Percentiles rank a stretch among this genome's conserved stretches.
These are phyloP conservation scores for Phoxinus phoxinus DNA, from an alignment of 2,113 vertebrate species.

Conservation along the genomic window DNA sequence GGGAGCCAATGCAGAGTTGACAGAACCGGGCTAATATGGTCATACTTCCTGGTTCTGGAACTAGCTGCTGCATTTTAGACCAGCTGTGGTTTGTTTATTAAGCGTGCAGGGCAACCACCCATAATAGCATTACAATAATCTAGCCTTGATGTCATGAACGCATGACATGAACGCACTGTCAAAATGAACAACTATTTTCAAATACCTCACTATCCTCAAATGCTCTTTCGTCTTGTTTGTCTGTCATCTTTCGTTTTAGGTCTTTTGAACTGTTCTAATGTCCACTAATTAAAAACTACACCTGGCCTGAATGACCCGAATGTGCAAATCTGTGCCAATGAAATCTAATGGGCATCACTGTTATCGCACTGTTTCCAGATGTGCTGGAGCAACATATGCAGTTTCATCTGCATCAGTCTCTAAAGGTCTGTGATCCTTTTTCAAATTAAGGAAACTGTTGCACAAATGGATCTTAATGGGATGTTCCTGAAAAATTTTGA, in stretches of 20 bases:
- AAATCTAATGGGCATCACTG: neutral
- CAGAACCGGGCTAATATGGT: no score
- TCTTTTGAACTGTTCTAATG: neutral
- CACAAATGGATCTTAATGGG: slow-evolving; percentile 38
- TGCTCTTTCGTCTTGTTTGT: neutral
- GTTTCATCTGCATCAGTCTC: neutral
- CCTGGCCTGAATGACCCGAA: slow-evolving; percentile 16
- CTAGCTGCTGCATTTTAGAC: no score
- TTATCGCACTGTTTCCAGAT: slow-evolving; percentile 47
- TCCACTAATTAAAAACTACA: slow-evolving; percentile 42
- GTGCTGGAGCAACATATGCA: neutral
- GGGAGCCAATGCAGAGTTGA: no score
- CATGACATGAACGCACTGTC: no score
- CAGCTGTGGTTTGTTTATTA: no score
- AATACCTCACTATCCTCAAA: neutral
- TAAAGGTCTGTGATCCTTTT: slow-evolving; percentile 19
- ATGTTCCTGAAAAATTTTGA: neutral
- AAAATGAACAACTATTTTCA: neutral
- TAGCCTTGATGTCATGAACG: no score
- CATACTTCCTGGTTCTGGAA: no score
- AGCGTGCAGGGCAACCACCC: no score
- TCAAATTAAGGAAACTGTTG: slow-evolving; percentile 28
- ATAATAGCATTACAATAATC: no score
- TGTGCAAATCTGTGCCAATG: slow-evolving; percentile 14
- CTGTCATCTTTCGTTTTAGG: slow-evolving; percentile 24